Percentiles rank a stretch among this genome's conserved stretches.
Conservation (phyloP, 2,888 invertebrate species). For the Chrysolina oricalcia region DNA sequence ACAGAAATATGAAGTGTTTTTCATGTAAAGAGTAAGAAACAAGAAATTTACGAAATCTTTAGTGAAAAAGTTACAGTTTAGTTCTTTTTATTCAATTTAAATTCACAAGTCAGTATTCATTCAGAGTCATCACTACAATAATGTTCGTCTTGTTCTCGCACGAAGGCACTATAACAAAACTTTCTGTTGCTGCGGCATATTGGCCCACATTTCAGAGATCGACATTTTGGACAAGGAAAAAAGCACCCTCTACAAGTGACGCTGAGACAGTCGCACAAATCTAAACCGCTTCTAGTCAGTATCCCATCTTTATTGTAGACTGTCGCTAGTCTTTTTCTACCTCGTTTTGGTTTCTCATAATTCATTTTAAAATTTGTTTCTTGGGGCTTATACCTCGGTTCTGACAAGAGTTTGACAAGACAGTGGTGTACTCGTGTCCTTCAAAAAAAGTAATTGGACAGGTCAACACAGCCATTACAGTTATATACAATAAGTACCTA, state of each 20-base stretch:
- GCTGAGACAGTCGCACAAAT: constrained; percentile 37
- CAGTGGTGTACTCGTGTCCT: too few species aligned
- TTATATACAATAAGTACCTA: too few species aligned
- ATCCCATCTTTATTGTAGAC: constrained; percentile 32
- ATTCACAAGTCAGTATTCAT: neutral
- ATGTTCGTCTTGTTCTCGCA: constrained; percentile 29
- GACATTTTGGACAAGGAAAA: constrained; percentile 41
- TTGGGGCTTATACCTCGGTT: neutral
- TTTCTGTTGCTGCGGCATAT: constrained; percentile 36
- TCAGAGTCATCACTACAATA: neutral
- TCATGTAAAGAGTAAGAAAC: too few species aligned
- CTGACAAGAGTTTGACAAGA: neutral
- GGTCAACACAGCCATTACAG: too few species aligned
- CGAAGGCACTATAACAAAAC: constrained; percentile 23
- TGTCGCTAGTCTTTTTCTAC: constrained; percentile 32
- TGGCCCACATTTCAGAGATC: constrained; percentile 41
- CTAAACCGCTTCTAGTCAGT: constrained; percentile 23
- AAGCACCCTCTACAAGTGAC: constrained; percentile 35
- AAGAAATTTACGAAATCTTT: neutral
- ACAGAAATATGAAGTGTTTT: too few species aligned
- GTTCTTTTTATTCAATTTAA: neutral
- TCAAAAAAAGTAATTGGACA: too few species aligned
- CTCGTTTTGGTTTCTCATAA: constrained; percentile 11
- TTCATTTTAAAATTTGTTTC: constrained; percentile 22
- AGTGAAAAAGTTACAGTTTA: neutral